Evolutionary conservation across 1,140 invertebrate species (phyloP).

Genomic region (Drosophila nigrodunni): DNA sequence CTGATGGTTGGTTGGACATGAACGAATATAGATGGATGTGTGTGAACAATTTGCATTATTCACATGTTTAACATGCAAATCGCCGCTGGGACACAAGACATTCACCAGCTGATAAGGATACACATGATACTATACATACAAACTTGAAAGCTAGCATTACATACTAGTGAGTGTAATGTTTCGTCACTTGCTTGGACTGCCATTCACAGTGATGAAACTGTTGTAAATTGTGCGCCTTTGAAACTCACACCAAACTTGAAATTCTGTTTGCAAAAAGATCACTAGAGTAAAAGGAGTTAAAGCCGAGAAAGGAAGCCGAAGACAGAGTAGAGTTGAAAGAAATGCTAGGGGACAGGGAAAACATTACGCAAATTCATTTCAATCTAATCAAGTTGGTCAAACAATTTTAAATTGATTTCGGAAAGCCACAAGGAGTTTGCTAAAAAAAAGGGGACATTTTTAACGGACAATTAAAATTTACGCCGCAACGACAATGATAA

Average conservation of each 20-base stretch:
- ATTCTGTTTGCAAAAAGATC: slow-evolving; percentile 29
- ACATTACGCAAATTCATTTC: slow-evolving; percentile 78
- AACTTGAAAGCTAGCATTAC: neutral
- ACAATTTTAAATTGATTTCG: slow-evolving; percentile 81
- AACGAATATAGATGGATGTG: slow-evolving; percentile 46
- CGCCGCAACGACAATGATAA: slow-evolving; percentile 81
- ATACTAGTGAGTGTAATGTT: neutral
- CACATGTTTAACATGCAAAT: slow-evolving; percentile 80
- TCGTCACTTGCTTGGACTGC: too few relatives aligned
- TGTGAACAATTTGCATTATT: slow-evolving; percentile 79
- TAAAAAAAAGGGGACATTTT: slow-evolving; percentile 61
- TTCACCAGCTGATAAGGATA: slow-evolving; percentile 1
- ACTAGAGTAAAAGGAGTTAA: slow-evolving; percentile 3
- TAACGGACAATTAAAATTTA: slow-evolving; percentile 83
- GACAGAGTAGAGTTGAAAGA: neutral
- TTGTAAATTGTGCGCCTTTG: slow-evolving; percentile 47
- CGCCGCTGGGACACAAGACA: slow-evolving; percentile 60
- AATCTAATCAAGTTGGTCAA: slow-evolving; percentile 81
- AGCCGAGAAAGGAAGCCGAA: neutral
- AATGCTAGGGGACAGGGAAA: neutral
- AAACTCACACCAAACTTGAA: slow-evolving; percentile 34
- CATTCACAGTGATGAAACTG: slow-evolving; percentile 10
- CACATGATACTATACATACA: neutral
- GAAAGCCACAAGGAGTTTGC: slow-evolving; percentile 34
- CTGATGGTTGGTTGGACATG: slow-evolving; percentile 63